Percentiles rank a stretch among this genome's conserved stretches.
phyloP scores from a whole-genome alignment of 2,113 vertebrate genomes.

The Xiphophorus couchianus region DNA sequence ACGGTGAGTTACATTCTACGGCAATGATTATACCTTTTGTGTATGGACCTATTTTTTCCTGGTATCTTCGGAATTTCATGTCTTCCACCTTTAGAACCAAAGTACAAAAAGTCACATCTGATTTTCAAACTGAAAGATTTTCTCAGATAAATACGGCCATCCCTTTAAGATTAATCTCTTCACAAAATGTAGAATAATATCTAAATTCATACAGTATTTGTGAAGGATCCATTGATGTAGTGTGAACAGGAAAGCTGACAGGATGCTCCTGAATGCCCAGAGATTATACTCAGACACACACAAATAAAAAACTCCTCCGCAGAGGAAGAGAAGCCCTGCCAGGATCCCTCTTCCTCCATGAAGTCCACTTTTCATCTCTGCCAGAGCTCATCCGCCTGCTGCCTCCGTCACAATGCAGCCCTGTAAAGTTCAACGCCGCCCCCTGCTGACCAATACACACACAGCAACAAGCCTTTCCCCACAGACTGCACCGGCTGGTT shows the following conservation, averaged over 20 bases:
- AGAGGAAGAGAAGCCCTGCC: neutral
- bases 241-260: conserved; percentile 13
- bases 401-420: neutral
- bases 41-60: too few species aligned
- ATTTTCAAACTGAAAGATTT: too few species aligned
- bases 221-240: neutral
- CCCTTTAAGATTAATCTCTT: too few species aligned
- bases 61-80: too few species aligned
- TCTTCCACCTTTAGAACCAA: too few species aligned
- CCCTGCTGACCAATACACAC: conserved; percentile 44
- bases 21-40: too few species aligned
- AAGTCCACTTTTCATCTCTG: too few species aligned
- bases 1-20: conserved; percentile 8
- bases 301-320: neutral
- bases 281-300: neutral
- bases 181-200: too few species aligned
- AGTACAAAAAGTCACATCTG: too few species aligned
- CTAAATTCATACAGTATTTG: neutral
- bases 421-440: conserved; percentile 47
- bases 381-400: neutral
- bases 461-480: conserved; percentile 5
- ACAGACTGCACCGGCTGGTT: conserved; percentile 7
- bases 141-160: too few species aligned
- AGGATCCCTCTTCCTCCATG: conserved; percentile 6
- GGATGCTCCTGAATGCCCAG: neutral